phyloP scores from a whole-genome alignment of 2,888 invertebrate species.

The Norana najaformis region DNA sequence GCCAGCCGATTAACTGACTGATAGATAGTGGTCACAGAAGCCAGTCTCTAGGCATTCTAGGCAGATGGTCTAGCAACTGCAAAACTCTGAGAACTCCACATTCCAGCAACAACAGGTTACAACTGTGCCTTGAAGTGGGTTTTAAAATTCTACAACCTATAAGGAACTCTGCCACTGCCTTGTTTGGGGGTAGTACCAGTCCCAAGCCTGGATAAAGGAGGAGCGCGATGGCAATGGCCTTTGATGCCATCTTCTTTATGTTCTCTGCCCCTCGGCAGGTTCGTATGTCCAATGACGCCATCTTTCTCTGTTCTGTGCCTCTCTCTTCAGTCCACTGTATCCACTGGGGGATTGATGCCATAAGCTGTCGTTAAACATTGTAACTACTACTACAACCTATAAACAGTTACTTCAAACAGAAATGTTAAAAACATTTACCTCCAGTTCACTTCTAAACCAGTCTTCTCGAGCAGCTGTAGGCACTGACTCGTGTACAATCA shows the following conservation, averaged over 20 bases:
- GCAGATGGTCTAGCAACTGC: neutral
- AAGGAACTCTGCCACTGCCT: too few relatives aligned
- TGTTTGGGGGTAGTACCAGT: too few relatives aligned
- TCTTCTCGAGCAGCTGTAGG: conserved; percentile 17
- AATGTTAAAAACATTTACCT: neutral
- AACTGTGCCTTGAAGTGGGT: neutral
- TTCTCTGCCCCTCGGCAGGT: too few relatives aligned
- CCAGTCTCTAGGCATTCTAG: neutral
- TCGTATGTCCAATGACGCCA: too few relatives aligned
- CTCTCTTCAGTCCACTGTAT: too few relatives aligned
- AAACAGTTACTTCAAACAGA: neutral
- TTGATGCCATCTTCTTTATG: too few relatives aligned
- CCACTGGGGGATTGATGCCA: too few relatives aligned
- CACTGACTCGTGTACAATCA: neutral
- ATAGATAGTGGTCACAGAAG: neutral
- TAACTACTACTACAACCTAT: neutral
- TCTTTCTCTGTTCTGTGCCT: too few relatives aligned
- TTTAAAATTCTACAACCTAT: neutral
- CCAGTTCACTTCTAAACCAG: neutral
- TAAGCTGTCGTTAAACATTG: too few relatives aligned
- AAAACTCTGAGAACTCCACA: neutral
- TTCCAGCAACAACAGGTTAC: neutral
- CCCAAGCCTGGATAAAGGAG: too few relatives aligned
- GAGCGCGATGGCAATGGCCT: too few relatives aligned
- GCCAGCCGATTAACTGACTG: neutral